A percentile compares a stretch with the other conserved stretches of the same genome.
Conservation (phyloP, 2,888 invertebrate species). For the Cepaea hortensis region DNA sequence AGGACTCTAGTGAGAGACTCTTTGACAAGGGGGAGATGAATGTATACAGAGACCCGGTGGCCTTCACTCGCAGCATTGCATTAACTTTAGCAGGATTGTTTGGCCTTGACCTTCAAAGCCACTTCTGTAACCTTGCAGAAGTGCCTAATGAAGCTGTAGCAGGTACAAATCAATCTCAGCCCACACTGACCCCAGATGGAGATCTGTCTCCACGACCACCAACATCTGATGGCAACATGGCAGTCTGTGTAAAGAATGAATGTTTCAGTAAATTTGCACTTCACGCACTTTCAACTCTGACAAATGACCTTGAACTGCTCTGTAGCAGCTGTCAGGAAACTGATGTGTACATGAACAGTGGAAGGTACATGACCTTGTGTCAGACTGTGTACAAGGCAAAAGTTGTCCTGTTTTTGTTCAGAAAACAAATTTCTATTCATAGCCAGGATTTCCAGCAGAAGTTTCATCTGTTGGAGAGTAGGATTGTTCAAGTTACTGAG, state of each 20-base stretch:
- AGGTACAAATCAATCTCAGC: background rate
- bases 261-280: background rate
- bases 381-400: slow-evolving; percentile 22
- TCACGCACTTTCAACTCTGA: background rate
- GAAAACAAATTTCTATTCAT: background rate
- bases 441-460: background rate
- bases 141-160: background rate
- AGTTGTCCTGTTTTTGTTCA: slow-evolving; percentile 22
- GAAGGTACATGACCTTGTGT: slow-evolving; percentile 18
- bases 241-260: background rate
- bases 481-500: background rate
- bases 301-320: slow-evolving; percentile 9
- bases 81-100: slow-evolving; percentile 6
- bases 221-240: background rate
- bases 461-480: background rate
- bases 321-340: background rate
- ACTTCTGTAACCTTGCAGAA: background rate
- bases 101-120: background rate
- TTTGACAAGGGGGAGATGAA: slow-evolving; percentile 75
- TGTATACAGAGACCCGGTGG: slow-evolving; percentile 68
- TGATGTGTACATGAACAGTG: slow-evolving; percentile 30
- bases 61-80: slow-evolving; percentile 50
- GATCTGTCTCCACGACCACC: background rate
- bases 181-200: background rate
- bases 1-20: slow-evolving; percentile 65